Percentiles rank a stretch among this genome's conserved stretches.
These are phyloP conservation scores for Danaus chrysippus DNA, from an alignment of 2,888 invertebrate species.

Conservation along the genomic window DNA sequence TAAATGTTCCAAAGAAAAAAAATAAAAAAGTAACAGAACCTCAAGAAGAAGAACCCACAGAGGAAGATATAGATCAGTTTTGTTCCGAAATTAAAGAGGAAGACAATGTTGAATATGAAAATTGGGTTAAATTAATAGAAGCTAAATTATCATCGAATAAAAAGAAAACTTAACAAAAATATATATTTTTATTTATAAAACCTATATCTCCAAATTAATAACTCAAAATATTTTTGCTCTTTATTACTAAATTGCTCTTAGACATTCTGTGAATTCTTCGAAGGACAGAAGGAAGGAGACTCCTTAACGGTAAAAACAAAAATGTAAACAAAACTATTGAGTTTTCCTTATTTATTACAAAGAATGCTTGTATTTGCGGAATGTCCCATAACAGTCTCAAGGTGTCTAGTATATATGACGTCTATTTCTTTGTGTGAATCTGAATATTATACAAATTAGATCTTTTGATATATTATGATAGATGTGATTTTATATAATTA, in stretches of 20 bases:
- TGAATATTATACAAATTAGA: too few relatives aligned
- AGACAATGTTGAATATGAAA: conserved; percentile 64
- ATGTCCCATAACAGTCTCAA: too few relatives aligned
- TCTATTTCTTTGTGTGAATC: too few relatives aligned
- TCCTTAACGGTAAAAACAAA: too few relatives aligned
- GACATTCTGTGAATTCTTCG: background rate
- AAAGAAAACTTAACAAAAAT: conserved; percentile 33
- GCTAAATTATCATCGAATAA: conserved; percentile 54
- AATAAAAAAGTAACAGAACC: conserved; percentile 37
- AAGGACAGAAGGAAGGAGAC: too few relatives aligned
- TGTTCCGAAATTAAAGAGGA: conserved; percentile 64
- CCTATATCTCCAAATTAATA: background rate
- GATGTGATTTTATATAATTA: too few relatives aligned
- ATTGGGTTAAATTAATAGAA: conserved; percentile 68
- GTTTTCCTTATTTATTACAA: too few relatives aligned
- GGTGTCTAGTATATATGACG: too few relatives aligned
- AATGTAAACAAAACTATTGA: too few relatives aligned
- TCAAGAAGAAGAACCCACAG: conserved; percentile 54
- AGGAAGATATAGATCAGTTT: conserved; percentile 70
- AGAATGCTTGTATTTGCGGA: too few relatives aligned
- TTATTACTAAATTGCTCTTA: too few relatives aligned
- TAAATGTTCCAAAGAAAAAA: conserved; percentile 19
- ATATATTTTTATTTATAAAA: background rate
- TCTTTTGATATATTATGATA: too few relatives aligned
- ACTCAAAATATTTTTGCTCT: background rate